A percentile compares a stretch with the other conserved stretches of the same genome.
Conservation (phyloP, 2,888 invertebrate genomes). For the Ecliptopera silaceata region DNA sequence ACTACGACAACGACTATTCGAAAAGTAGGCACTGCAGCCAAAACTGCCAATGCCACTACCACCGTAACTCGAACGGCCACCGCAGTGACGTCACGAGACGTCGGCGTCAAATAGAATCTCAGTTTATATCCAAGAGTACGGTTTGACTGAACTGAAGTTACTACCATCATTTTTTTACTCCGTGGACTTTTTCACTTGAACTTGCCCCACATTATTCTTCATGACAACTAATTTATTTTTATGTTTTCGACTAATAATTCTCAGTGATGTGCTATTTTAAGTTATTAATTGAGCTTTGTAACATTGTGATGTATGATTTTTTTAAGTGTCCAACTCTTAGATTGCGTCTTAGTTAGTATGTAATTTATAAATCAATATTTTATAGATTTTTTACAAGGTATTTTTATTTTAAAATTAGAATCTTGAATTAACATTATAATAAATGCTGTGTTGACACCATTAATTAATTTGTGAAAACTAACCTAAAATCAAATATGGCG, state of each 20-base stretch:
- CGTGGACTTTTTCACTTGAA: not conserved
- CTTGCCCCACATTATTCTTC: not conserved
- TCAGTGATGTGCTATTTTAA: constrained; percentile 14
- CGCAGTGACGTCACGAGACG: constrained; percentile 68
- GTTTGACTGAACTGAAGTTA: constrained; percentile 26
- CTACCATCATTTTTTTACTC: constrained; percentile 15
- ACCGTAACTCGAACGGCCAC: constrained; percentile 66
- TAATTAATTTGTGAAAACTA: constrained; percentile 6
- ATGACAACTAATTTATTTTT: constrained; percentile 14
- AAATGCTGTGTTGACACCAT: constrained; percentile 7
- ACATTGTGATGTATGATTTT: constrained; percentile 10
- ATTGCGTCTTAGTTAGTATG: constrained; percentile 5
- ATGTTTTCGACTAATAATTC: constrained; percentile 1
- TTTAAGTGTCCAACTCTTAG: not conserved
- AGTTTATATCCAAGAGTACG: constrained; percentile 10
- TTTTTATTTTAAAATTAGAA: too few relatives aligned
- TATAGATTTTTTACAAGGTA: too few relatives aligned
- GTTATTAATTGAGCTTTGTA: constrained; percentile 19
- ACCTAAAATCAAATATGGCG: not conserved
- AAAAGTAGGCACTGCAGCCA: constrained; percentile 69
- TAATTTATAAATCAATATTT: too few relatives aligned
- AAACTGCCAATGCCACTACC: constrained; percentile 63
- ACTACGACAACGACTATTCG: constrained; percentile 72
- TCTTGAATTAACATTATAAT: constrained; percentile 16
- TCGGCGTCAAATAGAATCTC: constrained; percentile 65